phyloP scores from a whole-genome alignment of 2,888 invertebrate species.

The Papilio elwesi region DNA sequence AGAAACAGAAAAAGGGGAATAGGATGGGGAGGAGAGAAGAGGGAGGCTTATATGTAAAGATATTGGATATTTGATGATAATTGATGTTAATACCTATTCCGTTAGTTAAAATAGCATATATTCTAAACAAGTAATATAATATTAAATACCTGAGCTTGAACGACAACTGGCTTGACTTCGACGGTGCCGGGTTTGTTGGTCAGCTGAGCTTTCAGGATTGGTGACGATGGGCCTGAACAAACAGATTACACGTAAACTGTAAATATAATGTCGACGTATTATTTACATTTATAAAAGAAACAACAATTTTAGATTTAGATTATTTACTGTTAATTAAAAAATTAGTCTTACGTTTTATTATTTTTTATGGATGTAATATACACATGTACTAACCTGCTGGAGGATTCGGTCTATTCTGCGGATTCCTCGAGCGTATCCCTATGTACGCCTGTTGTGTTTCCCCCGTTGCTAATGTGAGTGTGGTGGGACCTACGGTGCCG shows the following conservation, averaged over 20 bases:
- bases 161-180: slow-evolving; percentile 66
- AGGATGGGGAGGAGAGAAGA: no score
- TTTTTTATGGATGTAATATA: no score
- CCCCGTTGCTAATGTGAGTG: slow-evolving; percentile 85
- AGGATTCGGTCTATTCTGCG: slow-evolving; percentile 56
- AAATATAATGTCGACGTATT: background rate
- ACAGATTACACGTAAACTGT: background rate
- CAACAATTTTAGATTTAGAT: no score
- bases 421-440: slow-evolving; percentile 72
- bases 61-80: no score
- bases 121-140: no score
- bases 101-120: no score
- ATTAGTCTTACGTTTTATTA: no score
- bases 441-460: slow-evolving; percentile 84
- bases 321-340: no score
- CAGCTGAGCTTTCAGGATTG: slow-evolving; percentile 93
- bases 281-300: no score
- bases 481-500: slow-evolving; percentile 91
- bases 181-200: slow-evolving; percentile 77
- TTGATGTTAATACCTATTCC: no score
- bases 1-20: no score
- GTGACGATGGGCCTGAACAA: slow-evolving; percentile 86
- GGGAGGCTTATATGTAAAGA: no score
- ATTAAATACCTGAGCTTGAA: slow-evolving; percentile 59
- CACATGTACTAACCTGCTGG: slow-evolving; percentile 55